Base-by-base conservation (phyloP, 2,113 vertebrate genomes). In the Geococcyx californianus region DNA sequence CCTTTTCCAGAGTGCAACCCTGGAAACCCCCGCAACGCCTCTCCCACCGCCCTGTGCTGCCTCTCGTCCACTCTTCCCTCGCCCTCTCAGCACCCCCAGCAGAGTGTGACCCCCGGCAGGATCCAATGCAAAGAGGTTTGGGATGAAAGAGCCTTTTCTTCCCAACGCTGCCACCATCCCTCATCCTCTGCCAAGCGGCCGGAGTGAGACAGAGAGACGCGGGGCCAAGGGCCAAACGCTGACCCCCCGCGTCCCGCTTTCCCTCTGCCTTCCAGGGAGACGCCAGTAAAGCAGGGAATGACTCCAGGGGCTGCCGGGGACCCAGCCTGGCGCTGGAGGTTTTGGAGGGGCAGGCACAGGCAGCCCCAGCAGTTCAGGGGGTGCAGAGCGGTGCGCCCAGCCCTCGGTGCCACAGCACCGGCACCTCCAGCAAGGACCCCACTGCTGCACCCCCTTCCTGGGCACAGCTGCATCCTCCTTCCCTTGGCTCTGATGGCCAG, bases 331-430 rank as follows among this genome's bases (percentile, higher is more conserved):
- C 44, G 7, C 42, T 1, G 2, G 36, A 3, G 56, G 42, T 5
- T 13, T 34, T 1, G 4, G n/a, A 7, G 28, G 13, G 3, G 9
- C 47, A 20, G 75, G 42, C 34, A 72, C 52, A 40, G n/a, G 11
- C 13, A 31, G 44, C 25, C 31, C 3, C 25, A 16, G 52, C 54
- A 55, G 54, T 28, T 15, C 16, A 23, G 47, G 47, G 47, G 47
- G 47, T 20, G 15, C 15, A 16, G 28, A 25, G 8, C 77, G 29
- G 38, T 3, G 0, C 29, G 75, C 62, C 77, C 84, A 86, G 62
- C 15, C 23, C 74, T 74, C 60, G 4, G 1, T 6, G 1, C n/a
- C 4, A 1, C 1, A 0, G 14, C 34, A 12, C 29, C 7, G 0
- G 67, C 49, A 51, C 47, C 11, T 38, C 63, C 68, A 0, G 1